phyloP scores from a whole-genome alignment of 2,113 vertebrate species.

The Sphyrna mokarran region DNA sequence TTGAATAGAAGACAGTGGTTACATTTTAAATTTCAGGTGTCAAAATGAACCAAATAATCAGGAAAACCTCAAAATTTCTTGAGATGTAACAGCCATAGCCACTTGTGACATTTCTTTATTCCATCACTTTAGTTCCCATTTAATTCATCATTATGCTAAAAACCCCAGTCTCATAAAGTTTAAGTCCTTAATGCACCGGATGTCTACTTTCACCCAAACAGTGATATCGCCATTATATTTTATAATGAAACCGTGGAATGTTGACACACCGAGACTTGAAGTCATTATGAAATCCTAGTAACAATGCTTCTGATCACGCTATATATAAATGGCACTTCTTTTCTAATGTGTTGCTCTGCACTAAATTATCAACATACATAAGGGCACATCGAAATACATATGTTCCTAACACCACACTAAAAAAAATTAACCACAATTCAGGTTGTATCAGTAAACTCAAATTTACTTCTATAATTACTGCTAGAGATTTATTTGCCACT shows the following conservation, averaged over 20 bases:
- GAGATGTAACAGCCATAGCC: neutral
- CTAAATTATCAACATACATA: neutral
- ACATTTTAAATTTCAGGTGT: neutral
- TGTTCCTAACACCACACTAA: neutral
- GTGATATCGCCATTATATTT: neutral
- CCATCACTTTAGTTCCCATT: neutral
- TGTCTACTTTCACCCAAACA: neutral
- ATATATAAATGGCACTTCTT: neutral
- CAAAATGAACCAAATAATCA: neutral
- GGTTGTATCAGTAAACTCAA: neutral
- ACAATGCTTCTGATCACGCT: neutral
- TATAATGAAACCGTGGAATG: too few relatives aligned
- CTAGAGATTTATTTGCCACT: neutral
- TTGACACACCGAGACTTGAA: too few relatives aligned
- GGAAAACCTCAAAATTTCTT: neutral
- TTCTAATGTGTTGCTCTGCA: neutral
- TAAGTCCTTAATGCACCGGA: neutral
- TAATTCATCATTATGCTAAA: neutral
- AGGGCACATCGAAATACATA: neutral
- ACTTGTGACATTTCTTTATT: neutral
- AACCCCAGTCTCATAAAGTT: neutral
- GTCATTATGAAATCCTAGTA: neutral
- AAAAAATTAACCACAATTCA: neutral
- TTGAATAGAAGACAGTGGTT: neutral
- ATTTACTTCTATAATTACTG: neutral